Conservation (phyloP, 1,140 invertebrate species). For the Drosophila obscura region DNA sequence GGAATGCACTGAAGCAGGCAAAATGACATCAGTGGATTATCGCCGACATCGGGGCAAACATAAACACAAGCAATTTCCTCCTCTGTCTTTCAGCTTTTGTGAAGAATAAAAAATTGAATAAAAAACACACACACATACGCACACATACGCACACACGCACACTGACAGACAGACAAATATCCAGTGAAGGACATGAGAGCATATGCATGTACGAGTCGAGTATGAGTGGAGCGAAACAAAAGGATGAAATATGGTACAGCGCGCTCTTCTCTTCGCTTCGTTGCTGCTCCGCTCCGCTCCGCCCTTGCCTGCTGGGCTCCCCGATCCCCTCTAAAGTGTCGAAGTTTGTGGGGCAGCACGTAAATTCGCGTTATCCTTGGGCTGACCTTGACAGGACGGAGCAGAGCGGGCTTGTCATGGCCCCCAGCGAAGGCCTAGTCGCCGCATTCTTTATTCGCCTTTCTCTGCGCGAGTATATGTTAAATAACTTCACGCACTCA, state of each 20-base stretch:
- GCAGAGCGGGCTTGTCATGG: slow-evolving; percentile 52
- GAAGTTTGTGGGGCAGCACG: slow-evolving; percentile 62
- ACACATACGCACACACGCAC: slow-evolving; percentile 29
- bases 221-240: slow-evolving; percentile 62
- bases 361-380: slow-evolving; percentile 78
- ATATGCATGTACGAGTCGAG: slow-evolving; percentile 41
- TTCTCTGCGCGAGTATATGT: slow-evolving; percentile 43
- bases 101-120: slow-evolving; percentile 74
- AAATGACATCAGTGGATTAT: slow-evolving; percentile 83
- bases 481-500: slow-evolving; percentile 77
- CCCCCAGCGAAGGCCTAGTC: slow-evolving; percentile 33
- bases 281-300: neutral
- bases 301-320: neutral
- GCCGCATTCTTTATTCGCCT: slow-evolving; percentile 38
- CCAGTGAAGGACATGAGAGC: slow-evolving; percentile 31
- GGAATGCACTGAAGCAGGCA: slow-evolving; percentile 65
- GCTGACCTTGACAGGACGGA: slow-evolving; percentile 63
- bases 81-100: slow-evolving; percentile 35
- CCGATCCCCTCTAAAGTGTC: slow-evolving; percentile 52
- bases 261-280: neutral
- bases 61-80: slow-evolving; percentile 70
- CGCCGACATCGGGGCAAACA: slow-evolving; percentile 69
- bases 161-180: slow-evolving; percentile 20
- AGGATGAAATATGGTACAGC: slow-evolving; percentile 72
- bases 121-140: slow-evolving; percentile 23